Conservation (phyloP, 2,113 vertebrate species). For the Petrocephalus microphthalmus region DNA sequence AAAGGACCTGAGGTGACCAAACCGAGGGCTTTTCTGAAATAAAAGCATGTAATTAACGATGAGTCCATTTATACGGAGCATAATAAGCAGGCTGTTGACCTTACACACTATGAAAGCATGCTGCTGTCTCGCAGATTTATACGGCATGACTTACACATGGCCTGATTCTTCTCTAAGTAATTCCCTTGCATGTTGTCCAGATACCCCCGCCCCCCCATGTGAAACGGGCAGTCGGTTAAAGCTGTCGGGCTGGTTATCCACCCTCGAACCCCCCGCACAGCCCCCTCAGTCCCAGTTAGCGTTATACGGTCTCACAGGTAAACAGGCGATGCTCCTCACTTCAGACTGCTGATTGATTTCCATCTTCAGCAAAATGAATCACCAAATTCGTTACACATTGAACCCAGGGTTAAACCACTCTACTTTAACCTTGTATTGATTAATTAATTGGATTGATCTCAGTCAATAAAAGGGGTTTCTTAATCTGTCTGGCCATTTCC, state of each 20-base stretch:
- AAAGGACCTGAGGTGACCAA: background rate
- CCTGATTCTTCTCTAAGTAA: background rate
- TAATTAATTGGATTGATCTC: conserved; percentile 38
- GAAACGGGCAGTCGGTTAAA: background rate
- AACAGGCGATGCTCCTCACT: conserved; percentile 9
- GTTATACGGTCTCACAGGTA: background rate
- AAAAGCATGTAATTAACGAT: background rate
- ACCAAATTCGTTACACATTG: conserved; percentile 2
- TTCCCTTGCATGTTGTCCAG: background rate
- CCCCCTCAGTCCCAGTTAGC: background rate
- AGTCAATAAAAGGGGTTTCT: conserved; percentile 38
- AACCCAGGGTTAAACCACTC: conserved; percentile 3
- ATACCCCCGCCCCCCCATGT: background rate
- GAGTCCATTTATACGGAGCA: background rate
- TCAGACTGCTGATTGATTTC: conserved; percentile 22
- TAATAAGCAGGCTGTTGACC: background rate
- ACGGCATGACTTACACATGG: background rate
- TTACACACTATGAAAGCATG: background rate
- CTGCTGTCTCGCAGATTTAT: background rate
- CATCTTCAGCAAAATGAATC: background rate
- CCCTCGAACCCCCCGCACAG: background rate
- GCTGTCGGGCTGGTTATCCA: background rate
- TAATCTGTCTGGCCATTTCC: conserved; percentile 26
- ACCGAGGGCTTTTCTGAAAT: background rate
- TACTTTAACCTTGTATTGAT: conserved; percentile 45